Percentiles rank a stretch among this genome's conserved stretches.
Evolutionary conservation across 2,113 vertebrate species (phyloP).

Genomic region (Phoxinus phoxinus): DNA sequence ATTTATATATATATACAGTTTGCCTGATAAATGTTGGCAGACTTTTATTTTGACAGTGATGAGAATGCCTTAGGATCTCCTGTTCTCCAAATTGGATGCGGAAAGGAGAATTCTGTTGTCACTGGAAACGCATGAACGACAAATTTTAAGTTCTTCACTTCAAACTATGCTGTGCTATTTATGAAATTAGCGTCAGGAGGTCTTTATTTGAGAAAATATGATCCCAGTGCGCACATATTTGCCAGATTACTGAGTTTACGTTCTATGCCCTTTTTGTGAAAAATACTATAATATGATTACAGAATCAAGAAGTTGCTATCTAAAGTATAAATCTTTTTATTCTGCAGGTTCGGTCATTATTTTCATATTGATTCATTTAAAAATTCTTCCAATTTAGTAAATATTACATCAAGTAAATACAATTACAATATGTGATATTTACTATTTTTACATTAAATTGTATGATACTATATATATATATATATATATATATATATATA

Average conservation of each 20-base stretch:
- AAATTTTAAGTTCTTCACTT: neutral
- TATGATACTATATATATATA: no score
- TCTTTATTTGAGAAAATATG: neutral
- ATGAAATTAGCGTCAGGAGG: neutral
- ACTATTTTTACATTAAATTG: no score
- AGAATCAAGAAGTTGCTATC: neutral
- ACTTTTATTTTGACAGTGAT: neutral
- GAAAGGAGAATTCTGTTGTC: no score
- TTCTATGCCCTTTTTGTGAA: neutral
- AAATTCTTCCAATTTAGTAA: neutral
- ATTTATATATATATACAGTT: no score
- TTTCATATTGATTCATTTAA: neutral
- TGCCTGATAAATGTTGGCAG: neutral
- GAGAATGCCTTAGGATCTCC: neutral
- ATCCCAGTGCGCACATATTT: neutral
- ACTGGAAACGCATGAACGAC: neutral
- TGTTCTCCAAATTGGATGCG: neutral
- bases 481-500: no score
- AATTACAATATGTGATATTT: no score
- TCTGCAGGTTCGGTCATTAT: neutral
- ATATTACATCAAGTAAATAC: neutral
- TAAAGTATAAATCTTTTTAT: neutral
- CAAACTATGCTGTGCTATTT: neutral
- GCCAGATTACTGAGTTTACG: neutral
- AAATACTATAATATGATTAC: neutral